Evolutionary conservation across 2,113 vertebrate species (phyloP).

Genomic region (Gallinago media): DNA sequence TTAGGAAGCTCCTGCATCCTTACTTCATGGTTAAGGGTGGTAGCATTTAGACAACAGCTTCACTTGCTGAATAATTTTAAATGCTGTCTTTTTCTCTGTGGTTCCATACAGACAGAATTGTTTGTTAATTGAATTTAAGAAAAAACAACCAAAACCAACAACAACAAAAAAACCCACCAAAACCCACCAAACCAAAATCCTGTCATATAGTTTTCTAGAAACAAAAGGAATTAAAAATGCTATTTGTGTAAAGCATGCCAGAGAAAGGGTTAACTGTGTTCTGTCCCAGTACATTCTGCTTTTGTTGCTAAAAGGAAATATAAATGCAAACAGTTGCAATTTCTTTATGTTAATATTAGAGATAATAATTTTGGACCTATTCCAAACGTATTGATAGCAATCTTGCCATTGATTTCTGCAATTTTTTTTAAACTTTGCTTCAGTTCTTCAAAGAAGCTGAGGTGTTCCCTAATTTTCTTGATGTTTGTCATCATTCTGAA

Average conservation of each 20-base stretch:
- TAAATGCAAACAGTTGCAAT: background rate
- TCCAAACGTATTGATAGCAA: conserved; percentile 12
- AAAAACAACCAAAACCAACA: background rate
- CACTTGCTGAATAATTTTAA: background rate
- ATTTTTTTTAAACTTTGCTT: background rate
- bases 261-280: background rate
- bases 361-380: background rate
- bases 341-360: conserved; percentile 7
- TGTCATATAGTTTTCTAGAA: background rate
- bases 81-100: background rate
- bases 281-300: background rate
- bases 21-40: background rate
- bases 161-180: background rate
- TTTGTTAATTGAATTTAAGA: background rate
- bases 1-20: background rate
- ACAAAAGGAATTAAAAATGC: background rate
- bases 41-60: background rate
- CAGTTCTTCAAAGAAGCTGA: background rate
- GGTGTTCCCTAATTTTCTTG: background rate
- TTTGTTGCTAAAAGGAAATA: background rate
- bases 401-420: conserved; percentile 17
- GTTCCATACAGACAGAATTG: background rate
- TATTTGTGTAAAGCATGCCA: background rate
- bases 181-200: background rate
- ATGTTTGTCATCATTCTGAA: background rate